Evolutionary conservation across 2,797 vertebrate genomes (phyloP).

Genomic region (Petrocephalus schoutedeni): DNA sequence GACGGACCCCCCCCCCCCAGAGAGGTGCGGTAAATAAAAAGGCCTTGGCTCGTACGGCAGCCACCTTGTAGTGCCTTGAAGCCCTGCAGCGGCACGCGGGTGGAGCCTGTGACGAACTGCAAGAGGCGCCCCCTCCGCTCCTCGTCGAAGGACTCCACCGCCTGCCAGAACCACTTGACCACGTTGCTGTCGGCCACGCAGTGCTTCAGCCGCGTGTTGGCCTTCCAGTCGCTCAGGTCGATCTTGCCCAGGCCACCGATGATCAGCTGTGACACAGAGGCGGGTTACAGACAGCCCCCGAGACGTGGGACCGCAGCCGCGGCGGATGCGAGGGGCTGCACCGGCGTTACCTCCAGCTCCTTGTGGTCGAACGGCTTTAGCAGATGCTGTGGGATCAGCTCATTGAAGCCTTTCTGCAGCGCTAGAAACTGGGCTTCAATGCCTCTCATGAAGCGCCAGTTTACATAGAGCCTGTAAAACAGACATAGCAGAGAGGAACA

Average conservation of each 20-base stretch:
- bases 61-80: slow-evolving; percentile 99
- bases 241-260: slow-evolving; percentile 93
- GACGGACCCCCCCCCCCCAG: not conserved
- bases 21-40: not conserved
- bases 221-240: slow-evolving; percentile 90
- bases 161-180: slow-evolving; percentile 97
- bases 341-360: slow-evolving; percentile 81
- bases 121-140: slow-evolving; percentile 85
- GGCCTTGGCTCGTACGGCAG: slow-evolving; percentile 55
- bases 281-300: too few species aligned
- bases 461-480: slow-evolving; percentile 79
- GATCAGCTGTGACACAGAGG: slow-evolving; percentile 66
- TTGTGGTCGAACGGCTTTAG: slow-evolving; percentile 97
- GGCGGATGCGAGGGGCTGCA: not conserved
- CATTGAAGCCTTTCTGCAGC: slow-evolving; percentile 92
- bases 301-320: not conserved
- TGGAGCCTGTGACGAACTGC: slow-evolving; percentile 94
- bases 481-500: not conserved
- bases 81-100: slow-evolving; percentile 87
- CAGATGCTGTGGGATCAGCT: slow-evolving; percentile 91
- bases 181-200: slow-evolving; percentile 90
- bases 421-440: slow-evolving; percentile 96
- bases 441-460: slow-evolving; percentile 96
- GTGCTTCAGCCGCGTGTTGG: slow-evolving; percentile 92
- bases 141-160: slow-evolving; percentile 89